Evolutionary conservation across 1,140 invertebrate genomes (phyloP), one percentile per base, ranked within the genome.

Genomic region (Listronotus oregonensis): DNA sequence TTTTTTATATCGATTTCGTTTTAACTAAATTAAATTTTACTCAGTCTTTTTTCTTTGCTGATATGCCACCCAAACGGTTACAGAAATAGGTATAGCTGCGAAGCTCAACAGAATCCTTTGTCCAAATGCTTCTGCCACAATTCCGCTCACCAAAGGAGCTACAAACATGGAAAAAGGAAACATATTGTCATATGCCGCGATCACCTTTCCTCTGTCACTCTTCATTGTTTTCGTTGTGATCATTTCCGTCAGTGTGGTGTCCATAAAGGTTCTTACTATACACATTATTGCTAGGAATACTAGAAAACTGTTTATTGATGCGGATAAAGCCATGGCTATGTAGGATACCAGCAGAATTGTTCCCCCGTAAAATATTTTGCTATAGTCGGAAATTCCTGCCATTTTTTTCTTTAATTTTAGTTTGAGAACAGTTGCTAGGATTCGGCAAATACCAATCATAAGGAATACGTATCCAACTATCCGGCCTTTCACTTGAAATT

Each of bases 181-280:
- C 39, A 60, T 39, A 12, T 50, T 68, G 14, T 68, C 71, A 58
- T 66, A 71, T 9, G 66, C 59, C 12, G 52, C 58, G 21, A 72
- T 47, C 11, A 72, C 51, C 56, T 60, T 69, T 15, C 69, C 69
- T 50, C 66, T 64, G 47, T 71, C 67, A 7, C 66, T 54, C 37
- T 63, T 46, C 12, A 21, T 32, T 15, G 67, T 55, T 15, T 56
- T 40, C 12, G 32, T 50, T 10, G 59, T 37, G 3, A 71, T 31
- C 14, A 59, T 21, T 64, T 71, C 63, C 9, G 34, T 59, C 12
- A 69, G 40, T 27, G 52, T 66, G 2, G 37, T 55, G 6, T 71
- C 63, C 18, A 70, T 14, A 18, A 72, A 42, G 1, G 50, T 11
- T 31, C 64, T 59, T 6, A 44, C 15, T 14, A 71, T 43, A 18